Percentiles rank a stretch among this genome's conserved stretches.
phyloP scores from a whole-genome alignment of 64 coral and sea anemone species.

The Pachyseris speciosa region DNA sequence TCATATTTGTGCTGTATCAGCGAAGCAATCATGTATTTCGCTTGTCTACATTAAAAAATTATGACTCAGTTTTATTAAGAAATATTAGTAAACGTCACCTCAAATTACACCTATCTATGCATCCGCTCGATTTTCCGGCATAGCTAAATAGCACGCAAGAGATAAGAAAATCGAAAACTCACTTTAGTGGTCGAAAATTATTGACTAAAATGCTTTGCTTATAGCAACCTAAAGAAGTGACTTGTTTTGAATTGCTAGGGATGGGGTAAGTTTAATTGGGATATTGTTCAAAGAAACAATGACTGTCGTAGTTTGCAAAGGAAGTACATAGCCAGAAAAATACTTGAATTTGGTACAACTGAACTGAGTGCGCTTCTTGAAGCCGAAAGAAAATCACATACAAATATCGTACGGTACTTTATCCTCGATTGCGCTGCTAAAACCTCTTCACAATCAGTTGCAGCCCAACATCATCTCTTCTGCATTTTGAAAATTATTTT shows the following conservation, averaged over 20 bases:
- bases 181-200: too few species aligned
- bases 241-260: too few species aligned
- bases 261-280: too few species aligned
- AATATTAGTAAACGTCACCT: slow-evolving; percentile 9
- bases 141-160: background rate
- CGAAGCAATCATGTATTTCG: slow-evolving; percentile 14
- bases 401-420: too few species aligned
- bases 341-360: background rate
- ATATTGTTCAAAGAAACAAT: background rate
- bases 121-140: slow-evolving; percentile 14
- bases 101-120: background rate
- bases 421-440: too few species aligned
- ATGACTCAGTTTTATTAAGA: slow-evolving; percentile 8
- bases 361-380: background rate
- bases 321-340: background rate
- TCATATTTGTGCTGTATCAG: slow-evolving; percentile 23
- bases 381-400: background rate
- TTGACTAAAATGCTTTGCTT: too few species aligned
- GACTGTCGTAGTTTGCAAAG: background rate
- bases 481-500: background rate
- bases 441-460: too few species aligned
- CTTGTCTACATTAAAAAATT: slow-evolving; percentile 16
- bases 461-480: too few species aligned
- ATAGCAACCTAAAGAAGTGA: background rate
- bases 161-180: too few species aligned